A percentile compares a stretch with the other conserved stretches of the same genome.
phyloP scores from a whole-genome alignment of 2,797 vertebrate genomes.

The Valencia hispanica region DNA sequence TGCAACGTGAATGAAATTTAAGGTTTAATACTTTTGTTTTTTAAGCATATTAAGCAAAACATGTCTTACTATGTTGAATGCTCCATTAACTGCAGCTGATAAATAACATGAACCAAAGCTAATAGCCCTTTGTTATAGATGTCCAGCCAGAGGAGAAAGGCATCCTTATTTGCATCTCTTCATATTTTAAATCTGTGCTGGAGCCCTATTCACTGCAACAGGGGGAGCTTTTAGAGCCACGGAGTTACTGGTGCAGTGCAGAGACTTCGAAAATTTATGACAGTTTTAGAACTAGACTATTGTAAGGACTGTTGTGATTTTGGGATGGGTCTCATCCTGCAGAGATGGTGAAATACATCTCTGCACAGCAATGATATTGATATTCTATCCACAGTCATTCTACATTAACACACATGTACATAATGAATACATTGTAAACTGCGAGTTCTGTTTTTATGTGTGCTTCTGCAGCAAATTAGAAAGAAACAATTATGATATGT shows the following conservation, averaged over 20 bases:
- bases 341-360: conserved; percentile 15
- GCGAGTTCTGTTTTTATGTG: neutral
- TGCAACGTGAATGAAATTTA: neutral
- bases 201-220: conserved; percentile 33
- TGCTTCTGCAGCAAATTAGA: neutral
- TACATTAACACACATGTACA: neutral
- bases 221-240: conserved; percentile 34
- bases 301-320: conserved; percentile 10
- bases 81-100: conserved; percentile 2
- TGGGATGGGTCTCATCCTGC: neutral
- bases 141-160: conserved; percentile 26
- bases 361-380: neutral
- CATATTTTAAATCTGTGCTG: conserved; percentile 43
- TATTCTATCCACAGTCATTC: neutral
- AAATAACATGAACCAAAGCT: conserved; percentile 26
- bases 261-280: conserved; percentile 53
- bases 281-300: conserved; percentile 31
- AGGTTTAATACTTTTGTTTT: neutral
- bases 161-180: conserved; percentile 42
- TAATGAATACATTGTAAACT: neutral
- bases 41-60: neutral
- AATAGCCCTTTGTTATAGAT: conserved; percentile 6
- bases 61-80: neutral
- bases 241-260: conserved; percentile 66
- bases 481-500: neutral